Base-by-base conservation (phyloP, 2,888 invertebrate species). In the Patella caerulea region DNA sequence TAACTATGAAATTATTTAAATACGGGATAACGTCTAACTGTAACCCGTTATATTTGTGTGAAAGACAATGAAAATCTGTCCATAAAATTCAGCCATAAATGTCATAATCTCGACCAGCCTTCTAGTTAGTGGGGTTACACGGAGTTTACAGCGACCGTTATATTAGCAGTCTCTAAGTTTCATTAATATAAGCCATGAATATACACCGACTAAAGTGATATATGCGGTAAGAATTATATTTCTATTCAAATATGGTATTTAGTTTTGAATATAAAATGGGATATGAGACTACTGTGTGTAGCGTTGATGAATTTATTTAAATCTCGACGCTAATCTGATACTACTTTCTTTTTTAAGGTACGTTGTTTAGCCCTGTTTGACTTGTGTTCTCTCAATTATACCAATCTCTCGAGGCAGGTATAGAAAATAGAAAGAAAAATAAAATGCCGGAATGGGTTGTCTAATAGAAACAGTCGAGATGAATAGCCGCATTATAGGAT, bases 401-500 rank as follows among this genome's bases (percentile, higher is more conserved):
- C 59, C 77, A 76, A 72, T 77, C 75, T 53, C 65, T 69, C 56
- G 52, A 45, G 71, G 78, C 76, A 65, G 73, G 70, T 74, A 73
- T 73, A 53, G 73, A 55, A 65, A 71, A 75, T 77, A 72, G 76
- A 71, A 73, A 71, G 73, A 72, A 71, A 77, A 75, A 76, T 76
- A 74, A 55, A 75, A 76, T 65, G 74, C 73, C 29, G 73, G 76
- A 79, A 79, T 70, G 77, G 77, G 55, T 77, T 52, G 78, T 72
- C 74, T 70, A 73, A 72, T 72, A 72, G 70, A 72, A 78, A 73
- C 75, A 73, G 54, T 45, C 69, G 19, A 77, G 76, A 78, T 80
- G 81, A 81, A 81, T 81, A 73, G 72, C 34, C 71, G 76, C 72
- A 80, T 52, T 71, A 71, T 52, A 17, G 34, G 65, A 73, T 72